Evolutionary conservation across 2,113 vertebrate species (phyloP), one percentile per base, ranked within the genome.

Genomic region (Sylvilagus bachmani): DNA sequence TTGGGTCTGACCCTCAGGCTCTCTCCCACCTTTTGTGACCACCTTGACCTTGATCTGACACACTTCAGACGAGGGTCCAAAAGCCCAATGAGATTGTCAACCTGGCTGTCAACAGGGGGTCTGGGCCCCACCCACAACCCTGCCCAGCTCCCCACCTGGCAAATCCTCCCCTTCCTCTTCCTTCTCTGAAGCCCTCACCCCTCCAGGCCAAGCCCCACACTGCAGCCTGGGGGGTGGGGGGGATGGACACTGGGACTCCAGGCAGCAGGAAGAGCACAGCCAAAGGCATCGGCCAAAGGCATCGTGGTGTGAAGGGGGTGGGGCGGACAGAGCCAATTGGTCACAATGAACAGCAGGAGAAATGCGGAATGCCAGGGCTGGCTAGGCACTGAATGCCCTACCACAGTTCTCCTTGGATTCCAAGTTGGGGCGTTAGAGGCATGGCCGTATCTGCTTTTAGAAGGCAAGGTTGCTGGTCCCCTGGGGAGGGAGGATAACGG

Each of bases 251-350:
- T 64, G 58, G 58, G 70, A 86, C 83, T 86, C 33, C 80, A 93
- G 80, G 75, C n/a, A 77, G 85, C 75, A 58, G 80, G 62, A 86
- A 88, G 31, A 82, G 90, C 36, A 66, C 36, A 27, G 70, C 53
- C 51, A 73, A 70, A 81, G 12, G 77, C 33, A 64, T 21, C 33
- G 31, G 70, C 53, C 51, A 73, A 70, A 81, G 12, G 77, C 33
- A 64, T 21, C 33, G 53, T 71, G 67, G 29, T 55, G 25, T 83
- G 74, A 55, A 36, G 38, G 84, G 49, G 24, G 64, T 25, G 38
- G 55, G 36, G 64, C 66, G 44, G 19, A 8, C 44, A n/a, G 49
- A 73, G 62, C 44, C 16, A 33, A n/a, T 14, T 6, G 64, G 61
- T 77, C 33, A 87, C 77, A 24, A 5, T n/a, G 5, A 5, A 66